These are phyloP conservation scores for Eleutherodactylus coqui DNA, from an alignment of 2,797 vertebrate genomes.

Conservation along the genomic window DNA sequence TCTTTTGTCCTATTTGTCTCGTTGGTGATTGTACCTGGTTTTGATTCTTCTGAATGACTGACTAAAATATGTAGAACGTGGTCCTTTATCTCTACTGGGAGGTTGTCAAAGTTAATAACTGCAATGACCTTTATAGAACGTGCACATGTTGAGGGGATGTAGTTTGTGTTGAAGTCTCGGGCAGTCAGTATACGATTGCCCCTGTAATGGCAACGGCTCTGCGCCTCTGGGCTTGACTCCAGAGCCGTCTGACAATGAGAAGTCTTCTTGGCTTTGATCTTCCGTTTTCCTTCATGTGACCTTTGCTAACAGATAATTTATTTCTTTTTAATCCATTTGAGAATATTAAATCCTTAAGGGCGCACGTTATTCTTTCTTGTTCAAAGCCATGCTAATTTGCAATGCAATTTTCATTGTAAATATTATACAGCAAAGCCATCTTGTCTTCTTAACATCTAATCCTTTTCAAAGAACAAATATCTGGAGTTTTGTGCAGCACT, in stretches of 20 bases:
- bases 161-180: background rate
- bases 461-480: conserved; percentile 31
- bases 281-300: conserved; percentile 61
- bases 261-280: conserved; percentile 59
- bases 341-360: conserved; percentile 63
- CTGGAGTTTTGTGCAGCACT: conserved; percentile 23
- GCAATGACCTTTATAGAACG: background rate
- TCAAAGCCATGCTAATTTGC: conserved; percentile 64
- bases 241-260: conserved; percentile 43
- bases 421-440: conserved; percentile 51
- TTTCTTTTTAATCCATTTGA: conserved; percentile 61
- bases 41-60: background rate
- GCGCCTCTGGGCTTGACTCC: conserved; percentile 50
- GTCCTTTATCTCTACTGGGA: background rate
- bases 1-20: background rate
- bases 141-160: background rate
- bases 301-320: conserved; percentile 60
- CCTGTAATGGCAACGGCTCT: conserved; percentile 3
- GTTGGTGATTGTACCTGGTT: background rate
- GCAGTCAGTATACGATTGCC: conserved; percentile 14
- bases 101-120: background rate
- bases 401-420: conserved; percentile 62
- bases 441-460: conserved; percentile 51
- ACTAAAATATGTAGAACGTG: background rate
- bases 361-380: conserved; percentile 53